Evolutionary conservation across 2,113 vertebrate genomes (phyloP), one percentile per base, ranked within the genome.

Genomic region (Indicator maculatus): DNA sequence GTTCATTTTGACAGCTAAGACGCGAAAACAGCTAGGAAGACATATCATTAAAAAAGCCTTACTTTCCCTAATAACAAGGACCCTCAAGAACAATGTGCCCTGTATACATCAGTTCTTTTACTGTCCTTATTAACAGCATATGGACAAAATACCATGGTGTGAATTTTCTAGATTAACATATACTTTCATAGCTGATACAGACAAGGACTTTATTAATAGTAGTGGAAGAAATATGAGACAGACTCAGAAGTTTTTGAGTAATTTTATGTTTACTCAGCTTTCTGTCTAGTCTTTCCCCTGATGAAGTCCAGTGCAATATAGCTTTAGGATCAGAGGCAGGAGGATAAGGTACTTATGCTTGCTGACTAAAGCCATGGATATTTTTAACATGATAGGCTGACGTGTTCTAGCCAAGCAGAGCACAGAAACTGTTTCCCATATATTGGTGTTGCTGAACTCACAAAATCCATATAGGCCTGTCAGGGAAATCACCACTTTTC

Each of bases 1-100:
- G 90, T 64, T 96, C 45, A 38, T 85, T 95, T 91, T 95, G 88
- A 92, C 90, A 95, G 69, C 26, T 93, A 61, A 84, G 89, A 90
- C 74, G 55, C 79, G 78, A 93, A 90, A 96, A 94, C 38, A 64
- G 33, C 53, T 69, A 60, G 47, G 28, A 78, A 26, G 80, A 85
- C 39, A 33, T 88, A 53, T 81, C 18, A 83, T 41, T 41, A 11
- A 84, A 72, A 83, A 21, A 53, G 28, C 75, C 55, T 83, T 56
- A 13, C 39, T 73, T 89, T 87, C 20, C 47, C 33, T 86, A 52
- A 58, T 45, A 88, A 56, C 50, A 36, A 80, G 64, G 39, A 53
- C 38, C 26, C 58, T 30, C 84, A 47, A 76, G 56, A 69, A 83
- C 39, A 81, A 71, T 41, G 65, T 67, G 58, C 26, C 24, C 55